Evolutionary conservation across 2,797 vertebrate genomes (phyloP).

Genomic region (Fistularia commersonii): DNA sequence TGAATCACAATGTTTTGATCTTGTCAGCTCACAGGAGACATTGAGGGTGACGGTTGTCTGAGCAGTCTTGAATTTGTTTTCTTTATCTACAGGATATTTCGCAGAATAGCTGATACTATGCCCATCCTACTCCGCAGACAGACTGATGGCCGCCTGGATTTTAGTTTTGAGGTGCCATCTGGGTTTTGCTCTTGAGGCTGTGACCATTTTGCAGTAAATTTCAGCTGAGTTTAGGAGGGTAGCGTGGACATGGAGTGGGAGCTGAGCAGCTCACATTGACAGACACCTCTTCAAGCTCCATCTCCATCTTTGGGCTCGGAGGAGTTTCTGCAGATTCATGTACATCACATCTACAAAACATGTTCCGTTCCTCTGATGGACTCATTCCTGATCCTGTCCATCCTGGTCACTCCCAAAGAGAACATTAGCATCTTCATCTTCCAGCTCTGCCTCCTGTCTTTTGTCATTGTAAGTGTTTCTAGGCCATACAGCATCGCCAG

Average conservation of each 20-base stretch:
- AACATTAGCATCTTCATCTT: too few relatives aligned
- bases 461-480: too few relatives aligned
- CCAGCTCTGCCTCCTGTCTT: too few relatives aligned
- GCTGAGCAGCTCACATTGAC: constrained; percentile 55
- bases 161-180: constrained; percentile 32
- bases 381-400: constrained; percentile 7
- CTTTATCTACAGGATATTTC: constrained; percentile 34
- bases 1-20: constrained; percentile 1
- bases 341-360: background rate
- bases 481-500: too few relatives aligned
- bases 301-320: constrained; percentile 4
- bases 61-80: background rate
- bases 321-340: constrained; percentile 34
- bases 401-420: too few relatives aligned
- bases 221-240: constrained; percentile 57
- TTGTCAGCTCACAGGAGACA: constrained; percentile 31
- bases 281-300: constrained; percentile 10
- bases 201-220: constrained; percentile 18
- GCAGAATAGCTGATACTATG: constrained; percentile 41
- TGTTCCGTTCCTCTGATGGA: background rate
- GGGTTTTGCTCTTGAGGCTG: constrained; percentile 14
- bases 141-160: constrained; percentile 32
- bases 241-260: constrained; percentile 47
- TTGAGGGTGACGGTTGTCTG: constrained; percentile 6
- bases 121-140: constrained; percentile 42